phyloP scores from a whole-genome alignment of 2,888 invertebrate species.

The Idaea dimidiata region DNA sequence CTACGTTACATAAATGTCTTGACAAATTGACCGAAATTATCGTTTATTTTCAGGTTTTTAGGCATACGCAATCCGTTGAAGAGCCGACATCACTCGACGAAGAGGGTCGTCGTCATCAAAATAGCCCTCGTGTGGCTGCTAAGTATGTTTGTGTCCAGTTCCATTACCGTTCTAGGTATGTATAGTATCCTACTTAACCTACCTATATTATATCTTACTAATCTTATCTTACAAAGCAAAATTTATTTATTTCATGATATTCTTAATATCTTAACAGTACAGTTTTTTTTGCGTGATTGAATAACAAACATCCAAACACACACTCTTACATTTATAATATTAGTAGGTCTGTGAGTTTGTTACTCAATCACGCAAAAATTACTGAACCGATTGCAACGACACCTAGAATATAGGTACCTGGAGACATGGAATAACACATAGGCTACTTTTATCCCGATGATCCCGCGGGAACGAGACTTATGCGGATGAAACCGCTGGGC shows the following conservation, averaged over 20 bases:
- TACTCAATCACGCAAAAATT: too few species aligned
- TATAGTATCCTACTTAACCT: conserved; percentile 10
- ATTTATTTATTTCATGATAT: too few species aligned
- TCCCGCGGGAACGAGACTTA: too few species aligned
- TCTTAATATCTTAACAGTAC: too few species aligned
- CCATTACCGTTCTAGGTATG: conserved; percentile 91
- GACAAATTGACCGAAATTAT: background rate
- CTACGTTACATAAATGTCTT: background rate
- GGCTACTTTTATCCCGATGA: too few species aligned
- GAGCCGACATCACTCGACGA: conserved; percentile 91
- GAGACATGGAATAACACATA: too few species aligned
- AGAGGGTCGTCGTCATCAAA: conserved; percentile 90
- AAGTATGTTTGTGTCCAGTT: conserved; percentile 93
- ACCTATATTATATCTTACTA: too few species aligned
- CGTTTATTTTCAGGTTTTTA: conserved; percentile 82
- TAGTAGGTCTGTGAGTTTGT: background rate
- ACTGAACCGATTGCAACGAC: conserved; percentile 9
- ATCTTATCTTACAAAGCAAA: too few species aligned
- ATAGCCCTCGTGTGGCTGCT: conserved; percentile 96
- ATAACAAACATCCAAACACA: too few species aligned
- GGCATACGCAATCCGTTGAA: conserved; percentile 94
- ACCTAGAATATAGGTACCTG: background rate
- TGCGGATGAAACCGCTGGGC: too few species aligned
- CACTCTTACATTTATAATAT: too few species aligned
- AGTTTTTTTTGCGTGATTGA: too few species aligned